phyloP scores from a whole-genome alignment of 2,888 invertebrate genomes.

The Rugalucina vietnamica region DNA sequence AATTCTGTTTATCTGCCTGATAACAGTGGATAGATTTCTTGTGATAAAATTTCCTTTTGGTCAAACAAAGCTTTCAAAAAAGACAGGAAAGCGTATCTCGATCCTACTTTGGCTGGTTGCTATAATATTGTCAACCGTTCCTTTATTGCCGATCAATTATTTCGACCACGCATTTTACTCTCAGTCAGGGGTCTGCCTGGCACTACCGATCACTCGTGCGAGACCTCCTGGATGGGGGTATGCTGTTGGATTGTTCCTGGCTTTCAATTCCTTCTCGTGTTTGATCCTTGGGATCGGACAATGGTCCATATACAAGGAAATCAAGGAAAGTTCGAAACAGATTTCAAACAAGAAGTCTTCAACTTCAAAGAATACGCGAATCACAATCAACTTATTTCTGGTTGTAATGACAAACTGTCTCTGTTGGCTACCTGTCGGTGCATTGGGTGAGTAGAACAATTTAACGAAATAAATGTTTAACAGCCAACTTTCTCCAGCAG shows the following conservation, averaged over 20 bases:
- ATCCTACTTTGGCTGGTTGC: conserved; percentile 72
- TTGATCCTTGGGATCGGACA: conserved; percentile 77
- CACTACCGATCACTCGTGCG: conserved; percentile 79
- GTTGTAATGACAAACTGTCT: conserved; percentile 76
- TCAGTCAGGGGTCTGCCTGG: conserved; percentile 78
- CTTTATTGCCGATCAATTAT: conserved; percentile 74
- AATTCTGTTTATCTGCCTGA: conserved; percentile 86
- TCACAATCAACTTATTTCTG: conserved; percentile 77
- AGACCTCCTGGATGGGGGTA: conserved; percentile 81
- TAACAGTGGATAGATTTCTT: conserved; percentile 88
- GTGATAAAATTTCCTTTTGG: conserved; percentile 87
- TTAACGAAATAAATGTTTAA: no score
- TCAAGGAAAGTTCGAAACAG: neutral
- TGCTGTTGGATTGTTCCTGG: conserved; percentile 78
- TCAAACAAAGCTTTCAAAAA: conserved; percentile 59
- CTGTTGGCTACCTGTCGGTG: conserved; percentile 76
- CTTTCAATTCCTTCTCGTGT: conserved; percentile 73
- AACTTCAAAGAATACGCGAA: conserved; percentile 58
- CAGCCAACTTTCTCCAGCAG: no score
- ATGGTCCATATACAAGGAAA: conserved; percentile 76
- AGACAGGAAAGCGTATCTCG: conserved; percentile 62
- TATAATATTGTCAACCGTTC: conserved; percentile 73
- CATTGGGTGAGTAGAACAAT: conserved; percentile 48
- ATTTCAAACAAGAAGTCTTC: neutral
- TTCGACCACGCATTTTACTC: conserved; percentile 79